Percentiles rank a stretch among this genome's conserved stretches.
Conservation (phyloP, 2,113 vertebrate genomes). For the Bostrychus sinensis region DNA sequence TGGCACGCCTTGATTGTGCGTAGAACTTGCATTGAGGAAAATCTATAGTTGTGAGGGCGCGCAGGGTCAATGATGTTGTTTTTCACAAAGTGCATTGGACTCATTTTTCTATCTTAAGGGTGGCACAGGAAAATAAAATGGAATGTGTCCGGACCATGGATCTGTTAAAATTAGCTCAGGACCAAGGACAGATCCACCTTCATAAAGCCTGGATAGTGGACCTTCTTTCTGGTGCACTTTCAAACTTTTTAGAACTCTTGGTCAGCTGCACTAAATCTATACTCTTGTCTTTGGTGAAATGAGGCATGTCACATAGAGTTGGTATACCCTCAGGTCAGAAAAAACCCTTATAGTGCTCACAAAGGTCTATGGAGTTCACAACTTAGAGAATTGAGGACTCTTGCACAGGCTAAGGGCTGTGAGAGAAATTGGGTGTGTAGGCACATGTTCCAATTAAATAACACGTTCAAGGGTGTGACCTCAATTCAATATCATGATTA, state of each 20-base stretch:
- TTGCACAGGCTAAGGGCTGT: background rate
- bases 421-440: background rate
- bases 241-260: slow-evolving; percentile 32
- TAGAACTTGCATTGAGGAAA: slow-evolving; percentile 51
- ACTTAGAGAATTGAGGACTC: slow-evolving; percentile 3
- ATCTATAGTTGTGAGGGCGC: slow-evolving; percentile 64
- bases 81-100: slow-evolving; percentile 61
- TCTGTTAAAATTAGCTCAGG: slow-evolving; percentile 75
- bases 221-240: slow-evolving; percentile 46
- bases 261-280: slow-evolving; percentile 35
- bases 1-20: slow-evolving; percentile 51
- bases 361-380: slow-evolving; percentile 19
- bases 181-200: slow-evolving; percentile 69
- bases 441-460: slow-evolving; percentile 4
- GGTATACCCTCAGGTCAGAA: background rate
- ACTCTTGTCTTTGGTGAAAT: slow-evolving; percentile 39
- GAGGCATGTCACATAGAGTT: slow-evolving; percentile 29
- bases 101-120: slow-evolving; percentile 71
- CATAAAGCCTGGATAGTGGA: slow-evolving; percentile 34
- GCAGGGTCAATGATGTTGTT: slow-evolving; percentile 73
- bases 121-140: slow-evolving; percentile 64
- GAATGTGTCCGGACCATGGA: slow-evolving; percentile 60
- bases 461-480: slow-evolving; percentile 6
- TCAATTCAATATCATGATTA: background rate
- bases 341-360: slow-evolving; percentile 12